Conservation (phyloP, 2,113 vertebrate genomes). For the Anseranas semipalmata region DNA sequence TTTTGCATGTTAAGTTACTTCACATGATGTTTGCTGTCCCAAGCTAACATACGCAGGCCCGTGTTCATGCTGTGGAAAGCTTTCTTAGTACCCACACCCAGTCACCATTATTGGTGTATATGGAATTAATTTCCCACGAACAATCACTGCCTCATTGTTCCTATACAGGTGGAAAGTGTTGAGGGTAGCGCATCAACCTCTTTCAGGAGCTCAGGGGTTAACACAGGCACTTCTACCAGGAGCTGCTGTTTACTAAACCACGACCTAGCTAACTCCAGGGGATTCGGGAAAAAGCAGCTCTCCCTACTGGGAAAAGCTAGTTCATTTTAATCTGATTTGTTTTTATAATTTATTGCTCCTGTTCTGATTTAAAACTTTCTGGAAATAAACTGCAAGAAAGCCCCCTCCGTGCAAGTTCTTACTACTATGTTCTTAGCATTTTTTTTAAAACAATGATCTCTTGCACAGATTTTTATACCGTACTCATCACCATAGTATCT, state of each 20-base stretch:
- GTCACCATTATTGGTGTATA: background rate
- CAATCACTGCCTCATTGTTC: background rate
- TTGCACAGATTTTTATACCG: background rate
- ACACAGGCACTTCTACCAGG: background rate
- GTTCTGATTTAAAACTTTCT: background rate
- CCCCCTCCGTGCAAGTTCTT: background rate
- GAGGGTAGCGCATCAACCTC: background rate
- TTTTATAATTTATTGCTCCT: background rate
- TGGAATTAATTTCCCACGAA: background rate
- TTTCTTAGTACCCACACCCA: background rate
- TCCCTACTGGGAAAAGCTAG: background rate
- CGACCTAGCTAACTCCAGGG: background rate
- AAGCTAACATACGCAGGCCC: background rate
- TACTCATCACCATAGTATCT: background rate
- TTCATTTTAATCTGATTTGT: background rate
- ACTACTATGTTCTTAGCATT: background rate
- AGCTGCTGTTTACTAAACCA: background rate
- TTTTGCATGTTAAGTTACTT: background rate
- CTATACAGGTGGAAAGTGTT: background rate
- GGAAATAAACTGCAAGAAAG: background rate
- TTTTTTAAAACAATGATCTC: background rate
- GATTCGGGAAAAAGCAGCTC: background rate
- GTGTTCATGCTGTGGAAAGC: background rate
- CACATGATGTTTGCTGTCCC: background rate
- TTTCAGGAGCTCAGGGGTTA: background rate